Conservation (phyloP, 2,113 vertebrate species). For the Aldabrachelys gigantea region DNA sequence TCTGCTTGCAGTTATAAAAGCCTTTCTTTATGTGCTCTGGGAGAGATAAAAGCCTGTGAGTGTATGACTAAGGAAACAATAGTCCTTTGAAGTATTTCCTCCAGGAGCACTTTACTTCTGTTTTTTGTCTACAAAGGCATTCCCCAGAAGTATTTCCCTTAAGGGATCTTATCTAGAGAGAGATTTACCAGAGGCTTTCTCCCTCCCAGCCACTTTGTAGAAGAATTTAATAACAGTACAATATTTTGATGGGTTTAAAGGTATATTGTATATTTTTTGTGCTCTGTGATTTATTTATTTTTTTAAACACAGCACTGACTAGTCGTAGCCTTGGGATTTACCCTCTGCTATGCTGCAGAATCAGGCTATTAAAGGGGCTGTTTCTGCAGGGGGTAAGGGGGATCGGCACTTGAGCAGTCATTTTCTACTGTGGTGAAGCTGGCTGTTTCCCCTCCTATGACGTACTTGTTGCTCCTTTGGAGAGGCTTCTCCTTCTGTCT, state of each 20-base stretch:
- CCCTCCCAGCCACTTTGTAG: background rate
- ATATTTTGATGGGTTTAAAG: background rate
- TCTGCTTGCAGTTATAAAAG: background rate
- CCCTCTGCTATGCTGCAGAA: background rate
- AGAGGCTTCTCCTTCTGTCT: background rate
- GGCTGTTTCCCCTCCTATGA: background rate
- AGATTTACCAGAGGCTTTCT: background rate
- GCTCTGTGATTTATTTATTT: background rate
- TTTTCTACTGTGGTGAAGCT: background rate
- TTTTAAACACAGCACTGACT: background rate
- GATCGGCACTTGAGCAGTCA: background rate
- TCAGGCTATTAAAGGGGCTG: background rate
- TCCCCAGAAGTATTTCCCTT: background rate
- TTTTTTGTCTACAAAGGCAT: background rate
- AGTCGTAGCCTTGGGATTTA: background rate
- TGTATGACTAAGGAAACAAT: background rate
- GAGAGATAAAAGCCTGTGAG: background rate
- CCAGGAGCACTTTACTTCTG: background rate
- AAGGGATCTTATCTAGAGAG: background rate
- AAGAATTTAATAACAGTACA: background rate
- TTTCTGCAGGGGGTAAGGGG: background rate
- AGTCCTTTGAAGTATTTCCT: background rate
- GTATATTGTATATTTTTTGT: background rate
- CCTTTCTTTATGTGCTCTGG: background rate
- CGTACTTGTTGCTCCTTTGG: background rate